These are phyloP conservation scores for Muscicapa striata DNA, from an alignment of 2,797 vertebrate genomes.

Conservation along the genomic window DNA sequence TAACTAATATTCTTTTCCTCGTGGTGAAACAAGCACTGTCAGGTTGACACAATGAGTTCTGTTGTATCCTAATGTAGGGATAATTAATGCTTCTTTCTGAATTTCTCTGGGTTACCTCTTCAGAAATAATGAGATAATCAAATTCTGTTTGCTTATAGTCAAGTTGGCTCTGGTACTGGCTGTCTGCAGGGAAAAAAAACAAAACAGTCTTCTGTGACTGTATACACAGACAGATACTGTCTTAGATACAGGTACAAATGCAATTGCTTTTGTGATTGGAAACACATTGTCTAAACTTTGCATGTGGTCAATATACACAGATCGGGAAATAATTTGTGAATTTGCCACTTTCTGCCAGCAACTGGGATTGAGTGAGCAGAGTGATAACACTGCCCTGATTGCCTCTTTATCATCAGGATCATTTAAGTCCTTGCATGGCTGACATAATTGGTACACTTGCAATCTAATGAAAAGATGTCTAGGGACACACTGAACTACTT, in stretches of 20 bases:
- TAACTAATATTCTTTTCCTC: background rate
- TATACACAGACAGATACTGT: background rate
- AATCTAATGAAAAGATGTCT: background rate
- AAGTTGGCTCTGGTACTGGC: slow-evolving; percentile 63
- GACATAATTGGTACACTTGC: background rate
- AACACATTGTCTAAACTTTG: background rate
- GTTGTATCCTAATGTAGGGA: background rate
- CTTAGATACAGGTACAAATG: background rate
- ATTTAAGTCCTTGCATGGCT: background rate
- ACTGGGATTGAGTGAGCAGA: background rate
- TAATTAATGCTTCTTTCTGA: background rate
- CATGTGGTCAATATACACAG: background rate
- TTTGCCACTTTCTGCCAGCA: background rate
- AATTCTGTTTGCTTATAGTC: slow-evolving; percentile 66
- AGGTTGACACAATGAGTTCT: background rate
- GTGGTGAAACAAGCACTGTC: background rate
- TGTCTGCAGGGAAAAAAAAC: slow-evolving; percentile 41
- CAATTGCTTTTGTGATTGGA: background rate
- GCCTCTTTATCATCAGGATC: background rate
- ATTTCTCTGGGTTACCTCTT: slow-evolving; percentile 69
- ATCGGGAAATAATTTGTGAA: background rate
- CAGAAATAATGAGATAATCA: slow-evolving; percentile 73
- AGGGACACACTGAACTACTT: background rate
- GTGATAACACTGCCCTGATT: background rate
- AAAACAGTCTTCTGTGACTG: background rate